Evolutionary conservation across 2,888 invertebrate species (phyloP), one percentile per base, ranked within the genome.

Genomic region (Pseudeuparius sepicola): DNA sequence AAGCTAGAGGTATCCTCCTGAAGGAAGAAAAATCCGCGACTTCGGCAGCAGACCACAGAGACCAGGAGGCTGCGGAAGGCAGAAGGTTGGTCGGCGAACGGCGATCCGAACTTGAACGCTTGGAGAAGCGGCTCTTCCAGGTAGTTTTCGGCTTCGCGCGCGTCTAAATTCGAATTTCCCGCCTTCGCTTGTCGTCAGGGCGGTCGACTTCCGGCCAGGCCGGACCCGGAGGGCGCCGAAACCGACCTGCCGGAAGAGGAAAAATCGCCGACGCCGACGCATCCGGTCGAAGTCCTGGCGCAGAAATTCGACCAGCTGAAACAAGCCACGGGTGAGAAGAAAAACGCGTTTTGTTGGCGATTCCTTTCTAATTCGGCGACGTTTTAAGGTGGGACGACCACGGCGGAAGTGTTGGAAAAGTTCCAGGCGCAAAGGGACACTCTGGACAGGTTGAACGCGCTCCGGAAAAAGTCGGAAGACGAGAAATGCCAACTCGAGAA

Each of bases 101-200:
- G 5, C 78, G 75, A 50, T 56, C 71, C 11, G 84, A 87, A 47
- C 56, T 87, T 12, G 85, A 87, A 55, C 72, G 78, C 33, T 60
- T 87, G 37, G 87, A 87, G 50, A 74, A 82, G 42, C 71, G 79
- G 51, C 75, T 86, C 29, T 84, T 84, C 50, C n/a, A n/a, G n/a
- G n/a, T n/a, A n/a, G n/a, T n/a, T n/a, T n/a, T n/a, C n/a, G n/a
- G n/a, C n/a, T n/a, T n/a, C n/a, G n/a, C n/a, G n/a, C n/a, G n/a
- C n/a, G n/a, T n/a, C n/a, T n/a, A n/a, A n/a, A n/a, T n/a, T n/a
- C n/a, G n/a, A n/a, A n/a, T n/a, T n/a, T n/a, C n/a, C n/a, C n/a
- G n/a, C n/a, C n/a, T n/a, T n/a, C n/a, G n/a, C n/a, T n/a, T n/a
- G n/a, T n/a, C n/a, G n/a, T n/a, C 75, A 81, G 7, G 70, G 75